These are phyloP conservation scores for Spodoptera littoralis DNA, from an alignment of 2,888 invertebrate species.

Conservation along the genomic window DNA sequence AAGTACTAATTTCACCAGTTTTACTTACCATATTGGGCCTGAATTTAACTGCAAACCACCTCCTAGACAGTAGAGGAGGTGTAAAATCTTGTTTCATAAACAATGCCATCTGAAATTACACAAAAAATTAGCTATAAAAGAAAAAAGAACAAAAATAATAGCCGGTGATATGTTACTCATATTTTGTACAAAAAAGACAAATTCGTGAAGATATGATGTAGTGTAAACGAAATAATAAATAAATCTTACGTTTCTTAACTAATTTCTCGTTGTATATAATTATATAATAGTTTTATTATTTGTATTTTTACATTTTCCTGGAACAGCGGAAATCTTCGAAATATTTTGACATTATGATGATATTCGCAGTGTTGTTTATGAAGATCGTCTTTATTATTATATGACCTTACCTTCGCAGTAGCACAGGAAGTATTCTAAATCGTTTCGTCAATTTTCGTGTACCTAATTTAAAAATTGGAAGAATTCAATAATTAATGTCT, in stretches of 20 bases:
- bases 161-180: conserved; percentile 19
- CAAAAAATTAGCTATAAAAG: background rate
- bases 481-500: no score
- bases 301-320: conserved; percentile 39
- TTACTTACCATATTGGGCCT: conserved; percentile 81
- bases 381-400: background rate
- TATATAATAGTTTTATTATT: conserved; percentile 18
- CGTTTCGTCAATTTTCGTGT: no score
- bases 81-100: conserved; percentile 82
- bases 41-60: conserved; percentile 81
- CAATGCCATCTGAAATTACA: conserved; percentile 78
- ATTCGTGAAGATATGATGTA: background rate
- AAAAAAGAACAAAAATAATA: background rate
- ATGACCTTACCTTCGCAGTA: no score
- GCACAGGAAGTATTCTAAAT: no score
- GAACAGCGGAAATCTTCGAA: conserved; percentile 16
- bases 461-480: no score
- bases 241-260: background rate
- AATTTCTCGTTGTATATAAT: conserved; percentile 5
- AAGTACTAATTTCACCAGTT: background rate
- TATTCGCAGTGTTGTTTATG: background rate
- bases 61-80: conserved; percentile 77
- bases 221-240: background rate
- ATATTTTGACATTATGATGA: conserved; percentile 16
- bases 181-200: background rate